Evolutionary conservation across 2,113 vertebrate species (phyloP), one percentile per base, ranked within the genome.

Genomic region (Myotis brandtii): DNA sequence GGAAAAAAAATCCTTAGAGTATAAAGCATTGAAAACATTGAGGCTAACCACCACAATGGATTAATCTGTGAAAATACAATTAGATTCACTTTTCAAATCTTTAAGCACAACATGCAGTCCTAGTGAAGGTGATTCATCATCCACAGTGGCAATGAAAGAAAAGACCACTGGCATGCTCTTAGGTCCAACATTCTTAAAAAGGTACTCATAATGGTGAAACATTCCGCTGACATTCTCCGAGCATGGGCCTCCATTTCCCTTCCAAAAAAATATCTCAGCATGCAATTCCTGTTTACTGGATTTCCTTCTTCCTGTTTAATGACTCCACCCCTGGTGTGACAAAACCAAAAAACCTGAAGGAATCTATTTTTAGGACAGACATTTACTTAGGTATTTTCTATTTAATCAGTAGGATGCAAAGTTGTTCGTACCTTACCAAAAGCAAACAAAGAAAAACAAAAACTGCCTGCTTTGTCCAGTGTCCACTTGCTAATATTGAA

Each of bases 321-420:
- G 48, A 96, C 81, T 10, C 62, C 82, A 94, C 37, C 59, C 62
- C 16, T 85, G 67, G 92, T 70, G 48, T 86, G 90, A 97, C 48
- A 95, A 86, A 77, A 90, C 32, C 9, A 64, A 86, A 30, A 96
- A 97, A 97, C 9, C 17, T 77, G 40, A 30, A 86, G 77, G 46
- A 76, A 72, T 96, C 83, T 97, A 96, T 95, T 96, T 93, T 96
- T 95, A 97, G 69, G 25, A 83, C 59, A 95, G n/a, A 81, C 62
- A 94, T 46, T 83, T 93, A 96, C 2, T 95, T 67, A 88, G 62
- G 6, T 89, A 96, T 90, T 96, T 96, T 97, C 97, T 70, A 72
- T 34, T 72, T 37, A 10, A 97, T 92, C 91, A 98, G 98, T 97
- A 98, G 96, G 97, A 98, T 96, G 62, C n/a, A 79, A 83, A 83